phyloP scores from a whole-genome alignment of 2,797 vertebrate genomes.

The Paramormyrops hopkinsi region DNA sequence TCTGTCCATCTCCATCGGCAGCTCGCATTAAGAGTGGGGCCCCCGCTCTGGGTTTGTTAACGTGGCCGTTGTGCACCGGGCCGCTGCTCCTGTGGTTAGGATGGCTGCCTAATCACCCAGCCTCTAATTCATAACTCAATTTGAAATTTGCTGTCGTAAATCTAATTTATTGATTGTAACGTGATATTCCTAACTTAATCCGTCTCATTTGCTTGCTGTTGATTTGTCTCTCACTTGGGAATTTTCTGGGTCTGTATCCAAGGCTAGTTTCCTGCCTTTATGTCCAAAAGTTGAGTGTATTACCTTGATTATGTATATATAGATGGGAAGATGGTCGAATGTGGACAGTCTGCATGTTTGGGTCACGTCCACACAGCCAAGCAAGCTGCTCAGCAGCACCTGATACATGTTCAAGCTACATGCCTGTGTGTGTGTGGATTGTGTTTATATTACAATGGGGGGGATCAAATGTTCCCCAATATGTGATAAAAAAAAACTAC shows the following conservation, averaged over 20 bases:
- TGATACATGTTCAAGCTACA: neutral
- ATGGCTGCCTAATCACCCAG: conserved; percentile 49
- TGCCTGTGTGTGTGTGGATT: too few relatives aligned
- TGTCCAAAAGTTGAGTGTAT: neutral
- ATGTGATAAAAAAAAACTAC: too few relatives aligned
- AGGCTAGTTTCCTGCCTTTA: conserved; percentile 7
- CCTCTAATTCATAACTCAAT: conserved; percentile 51
- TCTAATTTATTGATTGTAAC: conserved; percentile 62
- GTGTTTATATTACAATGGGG: too few relatives aligned
- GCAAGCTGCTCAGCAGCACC: conserved; percentile 29
- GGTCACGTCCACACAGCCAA: neutral
- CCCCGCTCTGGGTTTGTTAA: conserved; percentile 41
- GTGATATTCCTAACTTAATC: conserved; percentile 63
- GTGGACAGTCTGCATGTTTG: neutral
- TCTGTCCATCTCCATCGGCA: neutral
- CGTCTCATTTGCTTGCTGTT: conserved; percentile 54
- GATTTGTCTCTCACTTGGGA: conserved; percentile 53
- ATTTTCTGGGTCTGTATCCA: conserved; percentile 36
- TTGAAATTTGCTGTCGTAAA: conserved; percentile 53
- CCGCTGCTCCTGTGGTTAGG: conserved; percentile 31
- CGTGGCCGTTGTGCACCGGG: conserved; percentile 33
- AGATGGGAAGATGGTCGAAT: neutral
- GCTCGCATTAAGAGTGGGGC: conserved; percentile 46
- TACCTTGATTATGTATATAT: neutral
- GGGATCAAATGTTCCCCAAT: too few relatives aligned